Base-by-base conservation (phyloP, 2,113 vertebrate genomes). In the Rhizomys pruinosus region DNA sequence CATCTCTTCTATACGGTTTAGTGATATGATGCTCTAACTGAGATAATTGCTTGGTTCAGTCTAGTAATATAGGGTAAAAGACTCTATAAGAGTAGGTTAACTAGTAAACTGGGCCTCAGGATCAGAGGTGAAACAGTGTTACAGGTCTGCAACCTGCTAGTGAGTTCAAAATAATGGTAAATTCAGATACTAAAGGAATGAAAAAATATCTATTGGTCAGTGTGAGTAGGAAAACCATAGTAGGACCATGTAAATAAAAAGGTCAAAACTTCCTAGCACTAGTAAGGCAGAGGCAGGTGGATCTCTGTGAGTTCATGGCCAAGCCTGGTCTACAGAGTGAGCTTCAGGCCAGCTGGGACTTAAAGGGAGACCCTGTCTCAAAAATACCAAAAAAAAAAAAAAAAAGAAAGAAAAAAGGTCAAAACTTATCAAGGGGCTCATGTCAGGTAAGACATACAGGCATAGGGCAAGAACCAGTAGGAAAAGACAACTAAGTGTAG, bases 151-250 rank as follows among this genome's bases (percentile, higher is more conserved):
- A 95, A 86, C 32, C 44, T 72, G 44, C 17, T 87, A 72, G 52
- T 47, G 15, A 82, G 39, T 61, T 61, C 25, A 84, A 32, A 86
- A 25, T 44, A 68, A n/a, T 61, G 44, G 29, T 55, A 8, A 84
- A 79, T 79, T 90, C 34, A 87, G 25, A 91, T 19, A 90, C 10
- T 57, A 55, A 90, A 95, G 64, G 55, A 23, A 92, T 82, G 34
- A 82, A 77, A 72, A 92, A 94, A 52, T n/a, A 42, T 39, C 37
- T 92, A 34, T 90, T 74, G 44, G 39, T 87, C 64, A 73, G 27
- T 66, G 17, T 82, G 37, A 92, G 9, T 42, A 92, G 63, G 89
- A 66, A 91, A 89, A 52, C 19, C 47, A 92, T 23, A 71, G 71
- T 82, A 32, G 25, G 34, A 12, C 27, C 10, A 59, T 19, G 13